Base-by-base conservation (phyloP, 2,797 vertebrate genomes). In the Sebastes diploproa region DNA sequence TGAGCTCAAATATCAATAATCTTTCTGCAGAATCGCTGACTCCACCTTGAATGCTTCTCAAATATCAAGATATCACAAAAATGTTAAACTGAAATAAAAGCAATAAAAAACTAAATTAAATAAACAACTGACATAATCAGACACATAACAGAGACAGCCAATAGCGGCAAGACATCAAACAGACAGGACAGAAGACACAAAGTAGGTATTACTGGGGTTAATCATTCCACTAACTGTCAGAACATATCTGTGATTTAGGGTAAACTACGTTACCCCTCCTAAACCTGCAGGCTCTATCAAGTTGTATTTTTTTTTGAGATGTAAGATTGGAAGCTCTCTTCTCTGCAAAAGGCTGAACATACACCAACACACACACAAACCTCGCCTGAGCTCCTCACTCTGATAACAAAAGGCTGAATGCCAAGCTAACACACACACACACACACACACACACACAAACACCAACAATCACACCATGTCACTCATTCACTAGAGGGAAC, bases 401-500 rank as follows among this genome's bases (percentile, higher is more conserved):
- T 32, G 10, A 61, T 63, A 75, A 70, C 59, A 80, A 86, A 84
- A 82, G 23, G 30, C 22, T 70, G 42, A 80, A 76, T 36, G 38
- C n/a, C 16, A 66, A 54, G 4, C 63, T 46, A 18, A 42, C 38
- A 16, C 38, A 42, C 38, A 42, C 38, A 42, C 38, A 22, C 30
- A 27, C 25, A 30, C 29, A 30, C 27, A 67, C 25, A 25, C 25
- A 60, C 27, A 46, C 42, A 23, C 32, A 29, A 22, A 34, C 32
- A 34, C 30, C 6, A 11, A 56, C 56, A 84, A 66, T 36, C 20
- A 46, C 13, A 25, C 22, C 27, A 23, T 63, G 87, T 76, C 82
- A 87, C 27, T 89, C 79, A 87, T 73, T 81, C 64, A 71, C 54
- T 55, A 23, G 54, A 38, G 71, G 7, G 65, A 89, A 91, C 90